Conservation (phyloP, 2,797 vertebrate genomes). For the Microctenopoma stevenorrisi region DNA sequence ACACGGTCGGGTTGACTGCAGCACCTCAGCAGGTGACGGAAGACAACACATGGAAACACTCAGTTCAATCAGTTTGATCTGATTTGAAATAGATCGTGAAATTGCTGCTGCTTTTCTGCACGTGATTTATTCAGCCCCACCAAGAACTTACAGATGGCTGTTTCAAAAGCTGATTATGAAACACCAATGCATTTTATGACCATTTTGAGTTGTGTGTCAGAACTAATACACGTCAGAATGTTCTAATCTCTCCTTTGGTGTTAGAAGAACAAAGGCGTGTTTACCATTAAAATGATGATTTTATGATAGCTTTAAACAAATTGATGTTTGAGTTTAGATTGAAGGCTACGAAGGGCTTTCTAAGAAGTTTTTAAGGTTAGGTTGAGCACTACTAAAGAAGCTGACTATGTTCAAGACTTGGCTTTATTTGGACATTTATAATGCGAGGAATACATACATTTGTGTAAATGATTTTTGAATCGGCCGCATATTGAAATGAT, state of each 20-base stretch:
- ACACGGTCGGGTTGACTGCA: slow-evolving; percentile 29
- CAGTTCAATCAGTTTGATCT: background rate
- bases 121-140: slow-evolving; percentile 4
- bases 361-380: background rate
- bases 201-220: background rate
- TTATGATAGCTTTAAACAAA: background rate
- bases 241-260: background rate
- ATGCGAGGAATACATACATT: slow-evolving; percentile 18
- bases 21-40: slow-evolving; percentile 19
- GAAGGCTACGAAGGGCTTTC: background rate
- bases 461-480: slow-evolving; percentile 25
- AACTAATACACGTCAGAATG: slow-evolving; percentile 13
- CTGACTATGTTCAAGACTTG: background rate
- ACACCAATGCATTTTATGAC: slow-evolving; percentile 7
- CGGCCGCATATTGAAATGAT: slow-evolving; percentile 18
- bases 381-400: background rate
- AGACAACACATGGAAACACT: slow-evolving; percentile 26
- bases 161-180: background rate
- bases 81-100: slow-evolving; percentile 20
- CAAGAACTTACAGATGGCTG: background rate
- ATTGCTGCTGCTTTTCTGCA: background rate
- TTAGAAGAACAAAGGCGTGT: slow-evolving; percentile 1
- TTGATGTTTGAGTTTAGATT: background rate
- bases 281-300: no score
- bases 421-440: slow-evolving; percentile 18